Conservation (phyloP, 2,113 vertebrate species). For the Nothobranchius kuhntae region DNA sequence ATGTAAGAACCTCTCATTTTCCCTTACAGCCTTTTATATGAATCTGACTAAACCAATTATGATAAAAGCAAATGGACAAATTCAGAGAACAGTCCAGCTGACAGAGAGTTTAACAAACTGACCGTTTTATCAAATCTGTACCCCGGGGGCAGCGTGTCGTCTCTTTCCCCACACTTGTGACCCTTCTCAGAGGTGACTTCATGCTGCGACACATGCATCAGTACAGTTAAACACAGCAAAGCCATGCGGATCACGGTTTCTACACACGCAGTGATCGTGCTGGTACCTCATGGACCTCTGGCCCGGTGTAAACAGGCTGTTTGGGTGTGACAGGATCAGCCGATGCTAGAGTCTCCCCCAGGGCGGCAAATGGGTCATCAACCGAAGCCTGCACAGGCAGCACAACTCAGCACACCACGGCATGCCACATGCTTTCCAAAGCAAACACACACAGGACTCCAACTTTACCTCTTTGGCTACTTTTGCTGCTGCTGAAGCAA, state of each 20-base stretch:
- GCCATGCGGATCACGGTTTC: constrained; percentile 3
- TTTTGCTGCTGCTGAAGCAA: constrained; percentile 44
- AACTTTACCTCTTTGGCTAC: constrained; percentile 62
- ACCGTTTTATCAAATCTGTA: constrained; percentile 76
- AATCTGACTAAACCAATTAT: too few relatives aligned
- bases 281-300: constrained; percentile 76
- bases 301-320: constrained; percentile 65
- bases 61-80: too few relatives aligned
- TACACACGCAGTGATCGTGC: neutral
- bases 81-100: too few relatives aligned
- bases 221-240: constrained; percentile 39
- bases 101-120: constrained; percentile 47
- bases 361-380: constrained; percentile 71
- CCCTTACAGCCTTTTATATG: too few relatives aligned
- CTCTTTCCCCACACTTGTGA: constrained; percentile 67
- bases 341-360: constrained; percentile 69
- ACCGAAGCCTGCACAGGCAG: constrained; percentile 62
- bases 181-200: constrained; percentile 23
- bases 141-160: constrained; percentile 71
- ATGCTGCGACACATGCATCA: constrained; percentile 67
- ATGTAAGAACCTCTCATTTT: too few relatives aligned
- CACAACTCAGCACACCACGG: constrained; percentile 45
- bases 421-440: constrained; percentile 41
- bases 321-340: constrained; percentile 30
- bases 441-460: neutral